Conservation (phyloP, 2,113 vertebrate species). For the Actinemys pallida region DNA sequence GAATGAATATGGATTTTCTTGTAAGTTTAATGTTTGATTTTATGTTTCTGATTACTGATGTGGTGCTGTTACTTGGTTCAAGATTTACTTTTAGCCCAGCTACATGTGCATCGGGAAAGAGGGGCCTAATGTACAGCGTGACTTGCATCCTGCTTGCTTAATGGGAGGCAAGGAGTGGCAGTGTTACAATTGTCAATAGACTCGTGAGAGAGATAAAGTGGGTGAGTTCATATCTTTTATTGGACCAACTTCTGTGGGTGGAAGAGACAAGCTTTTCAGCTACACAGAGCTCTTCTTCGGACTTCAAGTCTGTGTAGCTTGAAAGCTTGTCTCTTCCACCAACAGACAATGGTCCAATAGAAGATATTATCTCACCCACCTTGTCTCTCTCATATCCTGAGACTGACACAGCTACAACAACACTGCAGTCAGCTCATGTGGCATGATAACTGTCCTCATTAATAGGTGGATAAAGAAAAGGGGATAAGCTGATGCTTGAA, state of each 20-base stretch:
- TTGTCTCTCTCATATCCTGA: background rate
- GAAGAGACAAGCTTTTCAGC: background rate
- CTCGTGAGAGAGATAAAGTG: background rate
- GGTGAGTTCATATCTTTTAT: background rate
- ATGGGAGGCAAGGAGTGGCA: slow-evolving; percentile 25
- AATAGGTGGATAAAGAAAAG: background rate
- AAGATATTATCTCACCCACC: background rate
- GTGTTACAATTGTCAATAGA: background rate
- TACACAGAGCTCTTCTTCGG: background rate
- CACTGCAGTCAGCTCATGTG: background rate
- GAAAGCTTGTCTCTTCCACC: background rate
- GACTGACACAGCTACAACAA: background rate
- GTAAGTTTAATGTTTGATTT: slow-evolving; percentile 92
- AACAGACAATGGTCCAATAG: background rate
- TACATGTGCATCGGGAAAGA: slow-evolving; percentile 52
- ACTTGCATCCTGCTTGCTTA: slow-evolving; percentile 50
- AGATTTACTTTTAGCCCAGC: slow-evolving; percentile 60
- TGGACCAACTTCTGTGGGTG: background rate
- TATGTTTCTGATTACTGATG: slow-evolving; percentile 75
- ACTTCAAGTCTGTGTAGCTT: background rate
- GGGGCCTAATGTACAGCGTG: slow-evolving; percentile 28
- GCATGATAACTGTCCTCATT: background rate
- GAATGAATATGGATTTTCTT: slow-evolving; percentile 96
- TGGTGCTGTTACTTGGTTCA: slow-evolving; percentile 51
- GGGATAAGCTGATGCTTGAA: slow-evolving; percentile 17